phyloP scores from a whole-genome alignment of 1,140 invertebrate species.

The Cheumatopsyche charites region DNA sequence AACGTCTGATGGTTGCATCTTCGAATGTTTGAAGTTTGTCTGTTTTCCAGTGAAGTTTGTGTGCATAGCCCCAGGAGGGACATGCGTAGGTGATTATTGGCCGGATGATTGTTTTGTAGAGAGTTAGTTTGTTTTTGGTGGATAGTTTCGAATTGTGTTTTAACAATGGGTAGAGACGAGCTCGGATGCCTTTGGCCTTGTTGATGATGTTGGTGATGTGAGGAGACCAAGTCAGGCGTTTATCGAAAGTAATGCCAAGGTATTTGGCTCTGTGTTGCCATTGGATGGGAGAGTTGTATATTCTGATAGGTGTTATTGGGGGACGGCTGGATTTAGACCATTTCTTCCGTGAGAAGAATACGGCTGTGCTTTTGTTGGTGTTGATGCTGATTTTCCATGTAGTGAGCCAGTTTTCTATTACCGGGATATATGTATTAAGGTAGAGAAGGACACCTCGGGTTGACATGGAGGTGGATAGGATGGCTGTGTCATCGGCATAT shows the following conservation, averaged over 20 bases:
- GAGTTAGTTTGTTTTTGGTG: neutral
- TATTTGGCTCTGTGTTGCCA: neutral
- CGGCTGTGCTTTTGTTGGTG: slow-evolving; percentile 43
- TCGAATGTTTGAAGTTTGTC: no score
- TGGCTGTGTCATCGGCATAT: slow-evolving; percentile 51
- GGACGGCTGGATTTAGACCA: neutral
- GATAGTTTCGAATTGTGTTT: neutral
- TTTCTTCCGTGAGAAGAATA: neutral
- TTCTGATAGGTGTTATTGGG: neutral
- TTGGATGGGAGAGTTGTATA: neutral
- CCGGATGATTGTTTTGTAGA: neutral
- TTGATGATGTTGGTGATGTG: neutral
- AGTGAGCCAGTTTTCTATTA: slow-evolving; percentile 41
- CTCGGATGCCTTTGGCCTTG: neutral
- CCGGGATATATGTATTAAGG: slow-evolving; percentile 42
- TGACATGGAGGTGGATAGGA: slow-evolving; percentile 34
- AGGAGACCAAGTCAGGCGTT: neutral
- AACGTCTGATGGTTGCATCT: no score
- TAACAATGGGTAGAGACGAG: neutral
- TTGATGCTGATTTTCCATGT: slow-evolving; percentile 51
- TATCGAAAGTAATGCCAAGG: slow-evolving; percentile 7
- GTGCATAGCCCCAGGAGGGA: neutral
- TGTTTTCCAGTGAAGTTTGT: no score
- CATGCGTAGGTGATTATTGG: slow-evolving; percentile 10
- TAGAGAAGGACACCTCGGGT: slow-evolving; percentile 24